Base-by-base conservation (phyloP, 2,797 vertebrate species). In the Apogon talboti region DNA sequence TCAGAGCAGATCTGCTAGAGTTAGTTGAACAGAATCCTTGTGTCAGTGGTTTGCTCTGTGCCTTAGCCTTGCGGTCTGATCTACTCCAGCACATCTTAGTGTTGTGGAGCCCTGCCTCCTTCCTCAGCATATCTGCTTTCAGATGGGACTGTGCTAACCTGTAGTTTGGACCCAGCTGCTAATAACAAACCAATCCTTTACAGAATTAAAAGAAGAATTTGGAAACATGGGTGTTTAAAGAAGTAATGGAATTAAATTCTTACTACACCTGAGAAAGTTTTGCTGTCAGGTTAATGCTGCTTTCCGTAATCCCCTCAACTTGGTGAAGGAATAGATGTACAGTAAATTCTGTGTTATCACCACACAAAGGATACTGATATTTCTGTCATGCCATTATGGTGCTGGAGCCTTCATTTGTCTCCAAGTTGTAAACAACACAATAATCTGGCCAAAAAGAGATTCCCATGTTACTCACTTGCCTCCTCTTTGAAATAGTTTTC, bases 31-130 rank as follows among this genome's bases (percentile, higher is more conserved):
- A 35, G 53, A 79, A 67, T 59, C 68, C 30, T 73, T 62, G 28
- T 58, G 51, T 82, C 51, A 56, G 60, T 72, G 57, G 55, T 75
- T 80, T 83, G 84, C 81, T 87, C 82, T 85, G 76, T 83, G 87
- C 83, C 77, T 84, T 71, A 43, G 56, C 54, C 42, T 4, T 64
- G 62, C 72, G 66, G 48, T 71, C 75, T 81, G 73, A 76, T 60
- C 72, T 69, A 62, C 65, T 85, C 74, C 63, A 55, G 72, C 11
- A 13, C 60, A 47, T 64, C 35, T 30, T 57, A 65, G 44, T 66
- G 35, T 60, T 35, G 7, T 43, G 58, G 69, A 85, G 67, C 54
- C 56, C 59, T 35, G 12, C n/a, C 45, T 50, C 28, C 35, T 42
- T 18, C 50, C 21, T 33, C 33, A 42, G 11, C n/a, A 53, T 48